Evolutionary conservation across 2,797 vertebrate genomes (phyloP), one percentile per base, ranked within the genome.

Genomic region (Lerista edwardsae): DNA sequence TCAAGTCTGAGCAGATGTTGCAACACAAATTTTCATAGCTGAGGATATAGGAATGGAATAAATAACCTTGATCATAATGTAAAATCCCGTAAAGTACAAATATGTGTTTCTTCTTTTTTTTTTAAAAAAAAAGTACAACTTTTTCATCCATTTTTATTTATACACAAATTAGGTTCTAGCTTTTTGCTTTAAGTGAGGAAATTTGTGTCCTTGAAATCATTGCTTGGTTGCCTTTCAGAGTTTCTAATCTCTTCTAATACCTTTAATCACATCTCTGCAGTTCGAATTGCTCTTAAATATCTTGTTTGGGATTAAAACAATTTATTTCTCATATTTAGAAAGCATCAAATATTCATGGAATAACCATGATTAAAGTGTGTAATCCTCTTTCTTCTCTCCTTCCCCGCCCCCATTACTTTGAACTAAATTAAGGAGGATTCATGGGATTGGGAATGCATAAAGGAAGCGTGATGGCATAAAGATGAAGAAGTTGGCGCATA

Each of bases 211-310:
- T 87, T 84, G 82, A 87, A 82, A 90, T 23, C 1, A n/a, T 90
- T 84, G 88, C 31, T 62, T 61, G 44, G 31, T 64, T 51, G 79
- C 59, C 17, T 87, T 92, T 39, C 73, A 84, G 73, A 55, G 2
- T 31, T 92, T 71, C 27, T 1, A 11, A 61, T 88, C 82, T 84
- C 68, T 86, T 21, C 1, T 89, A 90, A 81, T 3, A 29, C 75
- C 82, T 59, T 79, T 88, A 79, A 82, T 89, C n/a, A 73, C 74
- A 79, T 88, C 84, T 85, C 44, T 84, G 23, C 59, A 86, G 39
- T 75, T 90, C n/a, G 88, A 88, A 82, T 91, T 0, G 25, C 85
- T 82, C 57, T 59, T 87, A 89, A 86, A 86, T 57, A 34, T 75
- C 4, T 74, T 61, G 61, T 79, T 72, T 67, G 78, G 83, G 41